Conservation (phyloP, 23 tunicate genomes). For the Styela plicata region DNA sequence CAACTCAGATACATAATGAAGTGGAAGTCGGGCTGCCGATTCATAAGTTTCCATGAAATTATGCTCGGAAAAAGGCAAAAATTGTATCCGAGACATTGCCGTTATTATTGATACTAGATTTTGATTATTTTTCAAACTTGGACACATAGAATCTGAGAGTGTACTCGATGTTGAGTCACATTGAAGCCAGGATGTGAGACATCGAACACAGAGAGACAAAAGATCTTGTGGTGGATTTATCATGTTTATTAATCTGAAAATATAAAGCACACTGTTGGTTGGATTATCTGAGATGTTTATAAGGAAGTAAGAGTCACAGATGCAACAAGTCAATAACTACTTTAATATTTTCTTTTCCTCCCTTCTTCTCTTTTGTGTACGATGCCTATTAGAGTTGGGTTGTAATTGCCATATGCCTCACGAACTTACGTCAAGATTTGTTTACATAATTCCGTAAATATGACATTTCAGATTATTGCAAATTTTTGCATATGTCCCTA, state of each 20-base stretch:
- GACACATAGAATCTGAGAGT: neutral
- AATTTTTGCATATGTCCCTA: too few species aligned
- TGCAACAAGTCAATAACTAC: too few species aligned
- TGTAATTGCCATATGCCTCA: too few species aligned
- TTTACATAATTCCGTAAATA: too few species aligned
- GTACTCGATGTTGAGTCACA: constrained; percentile 20
- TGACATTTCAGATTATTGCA: too few species aligned
- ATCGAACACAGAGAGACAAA: constrained; percentile 43
- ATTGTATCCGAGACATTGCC: constrained; percentile 34
- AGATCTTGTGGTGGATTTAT: constrained; percentile 50
- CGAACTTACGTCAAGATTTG: too few species aligned
- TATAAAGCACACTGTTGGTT: too few species aligned
- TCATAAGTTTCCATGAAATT: constrained; percentile 15
- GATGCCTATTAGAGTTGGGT: too few species aligned
- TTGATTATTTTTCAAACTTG: neutral
- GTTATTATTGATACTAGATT: neutral
- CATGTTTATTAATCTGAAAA: constrained; percentile 48
- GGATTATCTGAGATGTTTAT: too few species aligned
- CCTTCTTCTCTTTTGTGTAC: too few species aligned
- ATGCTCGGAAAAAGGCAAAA: constrained; percentile 48
- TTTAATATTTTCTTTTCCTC: too few species aligned
- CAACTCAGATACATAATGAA: constrained; percentile 4
- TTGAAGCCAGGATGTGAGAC: constrained; percentile 50
- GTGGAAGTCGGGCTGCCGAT: constrained; percentile 16
- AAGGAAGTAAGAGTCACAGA: too few species aligned